Percentiles rank a stretch among this genome's conserved stretches.
Evolutionary conservation across 2,113 vertebrate genomes (phyloP).

Genomic region (Cyphomyrus discorhynchus): DNA sequence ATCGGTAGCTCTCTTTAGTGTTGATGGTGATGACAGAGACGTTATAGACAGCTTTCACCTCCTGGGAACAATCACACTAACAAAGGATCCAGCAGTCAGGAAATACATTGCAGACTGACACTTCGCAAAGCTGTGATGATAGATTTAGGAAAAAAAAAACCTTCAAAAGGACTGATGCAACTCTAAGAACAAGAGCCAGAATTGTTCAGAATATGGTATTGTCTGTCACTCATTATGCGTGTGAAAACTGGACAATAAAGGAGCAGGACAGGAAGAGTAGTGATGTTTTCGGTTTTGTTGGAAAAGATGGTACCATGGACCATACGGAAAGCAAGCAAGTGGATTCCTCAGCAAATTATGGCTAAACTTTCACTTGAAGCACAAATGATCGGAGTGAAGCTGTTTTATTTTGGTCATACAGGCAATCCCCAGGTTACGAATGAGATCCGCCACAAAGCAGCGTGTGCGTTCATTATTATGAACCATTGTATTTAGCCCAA

Average conservation of each 20-base stretch:
- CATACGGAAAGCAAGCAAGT: neutral
- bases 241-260: neutral
- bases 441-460: neutral
- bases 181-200: neutral
- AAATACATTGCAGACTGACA: neutral
- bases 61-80: neutral
- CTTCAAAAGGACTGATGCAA: neutral
- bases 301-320: neutral
- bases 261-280: neutral
- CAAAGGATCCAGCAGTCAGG: neutral
- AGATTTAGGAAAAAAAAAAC: neutral
- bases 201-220: neutral
- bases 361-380: neutral
- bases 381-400: neutral
- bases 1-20: neutral
- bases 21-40: neutral
- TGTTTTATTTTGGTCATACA: neutral
- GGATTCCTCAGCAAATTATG: neutral
- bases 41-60: neutral
- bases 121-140: neutral
- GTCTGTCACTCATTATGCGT: neutral
- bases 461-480: neutral
- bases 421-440: neutral
- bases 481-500: neutral
- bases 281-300: neutral